Base-by-base conservation (phyloP, 1,140 invertebrate genomes). In the Anadara kagoshimensis region DNA sequence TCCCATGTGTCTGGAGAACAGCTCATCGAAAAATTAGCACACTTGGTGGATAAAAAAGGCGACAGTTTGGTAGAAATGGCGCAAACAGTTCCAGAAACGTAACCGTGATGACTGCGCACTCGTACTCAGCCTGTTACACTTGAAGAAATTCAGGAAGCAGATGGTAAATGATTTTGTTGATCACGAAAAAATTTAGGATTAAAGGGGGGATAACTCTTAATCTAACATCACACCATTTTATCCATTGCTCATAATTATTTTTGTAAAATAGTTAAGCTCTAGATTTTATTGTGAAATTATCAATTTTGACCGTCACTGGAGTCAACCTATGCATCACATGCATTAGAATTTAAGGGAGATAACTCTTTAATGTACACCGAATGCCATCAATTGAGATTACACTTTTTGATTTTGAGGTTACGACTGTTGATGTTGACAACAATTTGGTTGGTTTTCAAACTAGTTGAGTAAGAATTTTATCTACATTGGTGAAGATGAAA, bases 111-210 rank as follows among this genome's bases (percentile, higher is more conserved):
- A 84, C 51, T 80, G 81, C 73, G 84, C 8, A 70, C 76, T 7
- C 65, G 79, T n/a, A 85, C 84, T 20, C 82, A 80, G 53, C 84
- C 84, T 49, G 76, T 85, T 7, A 85, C 84, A 0, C 24, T 75
- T 16, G 82, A 85, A 53, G 84, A 85, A 69, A 76, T 85, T 16
- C 67, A 80, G 36, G 79, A 79, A 29, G 84, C 84, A 18, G 84
- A 83, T 73, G 79, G 84, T 85, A 68, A 62, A 68, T 66, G 26
- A 29, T 16, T 8, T 22, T 12, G 5, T 10, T 26, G n/a, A n/a
- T n/a, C n/a, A n/a, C n/a, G n/a, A n/a, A n/a, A n/a, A n/a, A n/a
- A n/a, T n/a, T 29, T 29, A 47, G 45, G 16, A 16, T 20, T 20
- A 18, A 16, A 16, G 16, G 16, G n/a, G 16, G 4, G 16, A 16